Evolutionary conservation across 2,888 invertebrate genomes (phyloP).

Genomic region (Sericinus montela): DNA sequence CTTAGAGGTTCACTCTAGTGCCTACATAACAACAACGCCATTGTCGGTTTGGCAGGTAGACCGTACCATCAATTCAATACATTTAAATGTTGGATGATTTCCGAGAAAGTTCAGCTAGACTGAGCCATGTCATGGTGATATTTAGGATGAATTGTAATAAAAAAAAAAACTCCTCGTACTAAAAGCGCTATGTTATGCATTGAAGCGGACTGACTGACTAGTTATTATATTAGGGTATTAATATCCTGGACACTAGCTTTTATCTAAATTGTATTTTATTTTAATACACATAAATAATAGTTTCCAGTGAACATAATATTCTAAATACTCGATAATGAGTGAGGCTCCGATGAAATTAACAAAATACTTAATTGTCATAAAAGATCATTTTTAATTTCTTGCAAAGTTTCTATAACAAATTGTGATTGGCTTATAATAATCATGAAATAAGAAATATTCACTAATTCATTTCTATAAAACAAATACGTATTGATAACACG

Average conservation of each 20-base stretch:
- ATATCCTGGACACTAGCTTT: conserved; percentile 23
- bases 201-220: conserved; percentile 53
- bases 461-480: no score
- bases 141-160: neutral
- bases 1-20: neutral
- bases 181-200: conserved; percentile 15
- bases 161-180: neutral
- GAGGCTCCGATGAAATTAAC: neutral
- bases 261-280: no score
- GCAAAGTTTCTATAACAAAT: no score
- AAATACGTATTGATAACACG: no score
- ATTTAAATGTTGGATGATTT: no score
- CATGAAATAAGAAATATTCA: no score
- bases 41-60: neutral
- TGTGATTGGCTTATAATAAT: no score
- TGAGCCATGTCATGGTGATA: neutral
- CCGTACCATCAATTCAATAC: no score
- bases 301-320: neutral
- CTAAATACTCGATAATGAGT: neutral
- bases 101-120: neutral
- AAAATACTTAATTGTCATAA: no score
- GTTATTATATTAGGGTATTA: conserved; percentile 35
- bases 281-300: conserved; percentile 5
- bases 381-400: no score
- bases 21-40: neutral